Percentiles rank a stretch among this genome's conserved stretches.
Evolutionary conservation across 1,140 invertebrate species (phyloP).

Genomic region (Steinernema khuongi): DNA sequence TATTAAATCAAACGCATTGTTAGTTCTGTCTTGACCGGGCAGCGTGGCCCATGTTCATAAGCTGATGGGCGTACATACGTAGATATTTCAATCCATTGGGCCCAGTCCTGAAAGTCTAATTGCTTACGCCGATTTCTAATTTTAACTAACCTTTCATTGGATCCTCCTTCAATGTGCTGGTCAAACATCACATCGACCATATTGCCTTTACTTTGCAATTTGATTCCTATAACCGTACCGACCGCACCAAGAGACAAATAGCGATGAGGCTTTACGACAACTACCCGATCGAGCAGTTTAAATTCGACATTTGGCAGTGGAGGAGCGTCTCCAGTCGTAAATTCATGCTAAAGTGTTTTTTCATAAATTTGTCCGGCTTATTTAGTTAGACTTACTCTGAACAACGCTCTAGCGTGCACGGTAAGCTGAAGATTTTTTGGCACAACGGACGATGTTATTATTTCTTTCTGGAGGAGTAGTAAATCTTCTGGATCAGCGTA

Average conservation of each 20-base stretch:
- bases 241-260: not conserved
- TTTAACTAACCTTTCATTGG: not conserved
- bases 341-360: slow-evolving; percentile 21
- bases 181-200: slow-evolving; percentile 36
- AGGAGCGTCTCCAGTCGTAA: slow-evolving; percentile 45
- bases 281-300: slow-evolving; percentile 75
- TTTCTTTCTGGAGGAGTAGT: not conserved
- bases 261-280: slow-evolving; percentile 55
- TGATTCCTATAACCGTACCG: slow-evolving; percentile 31
- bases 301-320: slow-evolving; percentile 69
- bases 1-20: too few species aligned
- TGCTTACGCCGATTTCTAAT: slow-evolving; percentile 11
- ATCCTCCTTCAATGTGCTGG: slow-evolving; percentile 22
- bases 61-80: not conserved
- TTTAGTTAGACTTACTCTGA: not conserved
- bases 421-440: slow-evolving; percentile 60
- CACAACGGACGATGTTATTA: slow-evolving; percentile 46
- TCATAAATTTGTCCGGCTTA: not conserved
- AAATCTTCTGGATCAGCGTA: not conserved
- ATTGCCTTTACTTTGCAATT: not conserved
- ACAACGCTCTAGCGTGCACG: not conserved
- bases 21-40: too few species aligned
- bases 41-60: not conserved
- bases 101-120: slow-evolving; percentile 14
- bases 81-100: not conserved